Base-by-base conservation (phyloP, 2,888 invertebrate species). In the Ischnura elegans region DNA sequence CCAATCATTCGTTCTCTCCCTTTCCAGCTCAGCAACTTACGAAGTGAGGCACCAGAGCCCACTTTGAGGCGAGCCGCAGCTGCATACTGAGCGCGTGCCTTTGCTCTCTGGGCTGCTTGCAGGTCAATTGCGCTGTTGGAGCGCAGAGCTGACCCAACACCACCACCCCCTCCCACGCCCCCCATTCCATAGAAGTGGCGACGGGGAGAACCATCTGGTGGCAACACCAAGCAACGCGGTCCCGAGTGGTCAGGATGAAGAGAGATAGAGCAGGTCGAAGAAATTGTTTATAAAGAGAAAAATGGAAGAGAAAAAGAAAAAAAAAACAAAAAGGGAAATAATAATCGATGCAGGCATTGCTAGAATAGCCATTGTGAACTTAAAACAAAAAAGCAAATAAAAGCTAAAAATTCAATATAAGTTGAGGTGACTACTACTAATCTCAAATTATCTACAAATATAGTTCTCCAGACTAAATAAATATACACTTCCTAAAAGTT, bases 61-160 rank as follows among this genome's bases (percentile, higher is more conserved):
- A 97, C 96, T 96, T 98, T 98, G 95, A 98, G 97, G 93, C 98
- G 96, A 94, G 97, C 97, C 96, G 98, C 97, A 95, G 97, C 97
- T 93, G 98, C 98, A 96, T 98, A 98, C 95, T 98, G 97, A 61
- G 98, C 97, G 76, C 98, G 97, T 0, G 98, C 98, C 95, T 98
- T 98, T 61, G 99, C 99, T 87, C 99, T 97, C 96, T 98, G 98
- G 55, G 98, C 99, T 61, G 99, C 98, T 95, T 98, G 98, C 94
- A 99, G 97, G 96, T 99, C 99, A 95, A 99, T 98, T 86, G 99
- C 99, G 93, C 99, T 99, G 95, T 98, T 98, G 93, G 99, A 99
- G 94, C 99, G 97, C 95, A 98, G 96, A 95, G 90, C 90, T 45
- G 90, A 90, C 66, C 90, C 90, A 42, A 90, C 90, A 90, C 90